Percentiles rank a stretch among this genome's conserved stretches.
phyloP scores from a whole-genome alignment of 92 coral and sea anemone species.

The Scolanthus callimorphus region DNA sequence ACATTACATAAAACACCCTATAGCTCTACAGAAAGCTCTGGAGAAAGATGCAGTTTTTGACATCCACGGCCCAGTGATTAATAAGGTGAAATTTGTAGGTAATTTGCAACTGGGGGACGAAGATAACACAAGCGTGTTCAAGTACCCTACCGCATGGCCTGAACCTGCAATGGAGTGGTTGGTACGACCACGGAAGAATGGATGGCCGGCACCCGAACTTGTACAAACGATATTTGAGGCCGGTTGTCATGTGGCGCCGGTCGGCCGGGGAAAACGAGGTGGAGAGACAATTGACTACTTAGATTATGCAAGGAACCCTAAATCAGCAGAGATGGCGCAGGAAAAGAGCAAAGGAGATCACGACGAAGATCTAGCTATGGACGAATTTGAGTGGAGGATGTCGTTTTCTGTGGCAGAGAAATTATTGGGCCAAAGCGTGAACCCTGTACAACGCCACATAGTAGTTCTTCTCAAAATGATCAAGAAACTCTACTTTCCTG shows the following conservation, averaged over 20 bases:
- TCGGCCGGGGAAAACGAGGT: conserved; percentile 67
- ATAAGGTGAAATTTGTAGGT: conserved; percentile 36
- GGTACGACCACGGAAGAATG: conserved; percentile 56
- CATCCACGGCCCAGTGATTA: conserved; percentile 74
- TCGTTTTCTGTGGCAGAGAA: conserved; percentile 75
- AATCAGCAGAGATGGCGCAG: not conserved
- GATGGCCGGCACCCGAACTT: conserved; percentile 72
- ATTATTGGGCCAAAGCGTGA: conserved; percentile 56
- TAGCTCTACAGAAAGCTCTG: not conserved
- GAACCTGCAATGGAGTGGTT: conserved; percentile 80
- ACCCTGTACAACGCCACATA: conserved; percentile 66
- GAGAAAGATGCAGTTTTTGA: conserved; percentile 10
- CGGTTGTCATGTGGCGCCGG: conserved; percentile 76
- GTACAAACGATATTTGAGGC: conserved; percentile 61
- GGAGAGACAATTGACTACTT: conserved; percentile 47
- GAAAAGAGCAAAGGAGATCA: too few relatives aligned
- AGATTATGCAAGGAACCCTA: conserved; percentile 48
- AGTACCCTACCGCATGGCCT: conserved; percentile 69
- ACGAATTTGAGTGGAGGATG: conserved; percentile 56
- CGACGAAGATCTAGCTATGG: conserved; percentile 28
- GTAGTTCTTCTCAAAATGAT: conserved; percentile 63
- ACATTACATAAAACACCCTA: not conserved
- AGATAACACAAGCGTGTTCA: conserved; percentile 53
- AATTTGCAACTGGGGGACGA: conserved; percentile 22
- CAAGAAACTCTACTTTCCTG: conserved; percentile 65